phyloP scores from a whole-genome alignment of 2,113 vertebrate genomes.

The Oxyruncus cristatus region DNA sequence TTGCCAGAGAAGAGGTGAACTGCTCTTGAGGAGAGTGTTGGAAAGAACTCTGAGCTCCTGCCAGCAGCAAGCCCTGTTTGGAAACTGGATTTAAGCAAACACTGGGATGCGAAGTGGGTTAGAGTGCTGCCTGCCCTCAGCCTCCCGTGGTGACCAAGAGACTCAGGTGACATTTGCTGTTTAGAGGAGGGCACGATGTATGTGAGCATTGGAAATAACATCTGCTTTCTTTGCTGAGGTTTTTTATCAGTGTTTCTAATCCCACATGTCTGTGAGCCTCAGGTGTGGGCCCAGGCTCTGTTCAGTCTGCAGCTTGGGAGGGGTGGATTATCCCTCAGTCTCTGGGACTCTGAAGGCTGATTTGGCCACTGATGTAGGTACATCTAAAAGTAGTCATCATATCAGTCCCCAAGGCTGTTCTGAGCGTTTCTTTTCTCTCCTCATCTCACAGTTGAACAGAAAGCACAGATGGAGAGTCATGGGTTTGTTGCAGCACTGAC shows the following conservation, averaged over 20 bases:
- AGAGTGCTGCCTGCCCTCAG: not conserved
- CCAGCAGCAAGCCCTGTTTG: not conserved
- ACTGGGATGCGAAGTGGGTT: not conserved
- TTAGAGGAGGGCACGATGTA: fast-evolving
- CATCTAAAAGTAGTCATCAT: not conserved
- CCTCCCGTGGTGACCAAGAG: not conserved
- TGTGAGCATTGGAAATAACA: not conserved
- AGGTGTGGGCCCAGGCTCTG: not conserved
- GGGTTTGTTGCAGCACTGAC: not conserved
- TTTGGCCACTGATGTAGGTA: not conserved
- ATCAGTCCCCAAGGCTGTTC: not conserved
- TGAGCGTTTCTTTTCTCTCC: not conserved
- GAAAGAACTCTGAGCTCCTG: not conserved
- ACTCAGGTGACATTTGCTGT: not conserved
- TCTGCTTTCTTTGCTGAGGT: not conserved
- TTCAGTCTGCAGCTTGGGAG: not conserved
- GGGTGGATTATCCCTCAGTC: not conserved
- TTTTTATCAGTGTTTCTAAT: not conserved
- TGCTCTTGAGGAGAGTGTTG: not conserved
- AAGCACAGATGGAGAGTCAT: not conserved
- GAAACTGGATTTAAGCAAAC: not conserved
- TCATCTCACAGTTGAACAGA: not conserved
- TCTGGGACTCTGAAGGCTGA: not conserved
- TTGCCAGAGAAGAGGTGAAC: not conserved
- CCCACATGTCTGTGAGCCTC: not conserved